Evolutionary conservation across 2,888 invertebrate species (phyloP).

Genomic region (Eupithecia pulchellata): DNA sequence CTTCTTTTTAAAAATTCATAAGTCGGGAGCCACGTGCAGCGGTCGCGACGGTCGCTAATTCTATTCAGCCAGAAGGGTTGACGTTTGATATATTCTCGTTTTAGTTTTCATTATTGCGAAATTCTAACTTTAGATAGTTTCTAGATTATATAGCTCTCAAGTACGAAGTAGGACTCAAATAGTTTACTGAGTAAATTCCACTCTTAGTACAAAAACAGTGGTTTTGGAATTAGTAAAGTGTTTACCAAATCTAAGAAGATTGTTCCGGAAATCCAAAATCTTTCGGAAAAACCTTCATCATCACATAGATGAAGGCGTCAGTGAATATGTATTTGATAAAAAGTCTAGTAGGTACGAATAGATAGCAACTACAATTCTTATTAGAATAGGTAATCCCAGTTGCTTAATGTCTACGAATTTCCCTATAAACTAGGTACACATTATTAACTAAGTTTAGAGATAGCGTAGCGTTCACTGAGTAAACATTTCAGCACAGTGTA

Average conservation of each 20-base stretch:
- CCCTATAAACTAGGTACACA: not conserved
- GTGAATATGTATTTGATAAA: too few relatives aligned
- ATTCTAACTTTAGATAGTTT: not conserved
- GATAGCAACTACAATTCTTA: not conserved
- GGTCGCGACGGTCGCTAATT: slow-evolving; percentile 12
- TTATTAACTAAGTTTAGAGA: not conserved
- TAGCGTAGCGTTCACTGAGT: not conserved
- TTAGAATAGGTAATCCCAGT: not conserved
- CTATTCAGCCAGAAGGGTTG: slow-evolving; percentile 17
- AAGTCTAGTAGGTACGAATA: too few relatives aligned
- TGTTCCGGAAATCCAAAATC: too few relatives aligned
- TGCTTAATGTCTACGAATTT: not conserved
- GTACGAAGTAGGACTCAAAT: not conserved
- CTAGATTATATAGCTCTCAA: not conserved
- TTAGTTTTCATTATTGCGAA: not conserved
- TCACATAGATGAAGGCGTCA: too few relatives aligned
- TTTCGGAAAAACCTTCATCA: too few relatives aligned
- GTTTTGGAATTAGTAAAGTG: too few relatives aligned
- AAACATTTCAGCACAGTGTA: not conserved
- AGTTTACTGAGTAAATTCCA: not conserved
- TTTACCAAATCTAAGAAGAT: too few relatives aligned
- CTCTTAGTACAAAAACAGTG: not conserved
- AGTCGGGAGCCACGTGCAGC: slow-evolving; percentile 13
- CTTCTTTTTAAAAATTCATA: slow-evolving; percentile 20
- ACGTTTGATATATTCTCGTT: slow-evolving; percentile 11